phyloP scores from a whole-genome alignment of 2,888 invertebrate genomes.

The Eledona agricola region DNA sequence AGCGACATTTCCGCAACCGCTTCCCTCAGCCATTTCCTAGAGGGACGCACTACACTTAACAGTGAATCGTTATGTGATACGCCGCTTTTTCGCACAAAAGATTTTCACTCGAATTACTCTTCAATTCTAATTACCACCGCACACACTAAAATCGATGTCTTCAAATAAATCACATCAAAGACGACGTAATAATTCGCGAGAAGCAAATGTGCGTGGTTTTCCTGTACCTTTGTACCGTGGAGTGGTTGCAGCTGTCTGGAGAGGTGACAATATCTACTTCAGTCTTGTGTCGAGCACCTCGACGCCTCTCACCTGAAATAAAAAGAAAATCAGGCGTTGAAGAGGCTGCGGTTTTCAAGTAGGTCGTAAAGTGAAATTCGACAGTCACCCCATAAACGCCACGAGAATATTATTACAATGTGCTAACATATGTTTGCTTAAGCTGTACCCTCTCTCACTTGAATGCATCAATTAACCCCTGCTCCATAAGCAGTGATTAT shows the following conservation, averaged over 20 bases:
- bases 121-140: no score
- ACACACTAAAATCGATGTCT: no score
- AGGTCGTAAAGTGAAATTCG: no score
- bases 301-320: slow-evolving; percentile 27
- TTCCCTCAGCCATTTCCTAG: slow-evolving; percentile 49
- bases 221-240: slow-evolving; percentile 26
- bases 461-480: slow-evolving; percentile 34
- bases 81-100: no score
- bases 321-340: slow-evolving; percentile 11
- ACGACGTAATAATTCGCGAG: no score
- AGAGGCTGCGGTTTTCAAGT: slow-evolving; percentile 15
- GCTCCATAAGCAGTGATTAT: slow-evolving; percentile 26
- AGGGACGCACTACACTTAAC: slow-evolving; percentile 38
- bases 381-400: no score
- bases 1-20: slow-evolving; percentile 50
- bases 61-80: slow-evolving; percentile 42
- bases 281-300: slow-evolving; percentile 10
- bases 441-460: slow-evolving; percentile 14
- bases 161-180: no score
- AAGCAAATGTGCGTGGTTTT: slow-evolving; percentile 20
- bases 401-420: slow-evolving; percentile 22
- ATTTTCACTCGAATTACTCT: no score
- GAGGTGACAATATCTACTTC: slow-evolving; percentile 27
- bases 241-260: slow-evolving; percentile 3
- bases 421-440: slow-evolving; percentile 26